Evolutionary conservation across 2,888 invertebrate species (phyloP), one percentile per base, ranked within the genome.

Genomic region (Ornithoptera priamus): DNA sequence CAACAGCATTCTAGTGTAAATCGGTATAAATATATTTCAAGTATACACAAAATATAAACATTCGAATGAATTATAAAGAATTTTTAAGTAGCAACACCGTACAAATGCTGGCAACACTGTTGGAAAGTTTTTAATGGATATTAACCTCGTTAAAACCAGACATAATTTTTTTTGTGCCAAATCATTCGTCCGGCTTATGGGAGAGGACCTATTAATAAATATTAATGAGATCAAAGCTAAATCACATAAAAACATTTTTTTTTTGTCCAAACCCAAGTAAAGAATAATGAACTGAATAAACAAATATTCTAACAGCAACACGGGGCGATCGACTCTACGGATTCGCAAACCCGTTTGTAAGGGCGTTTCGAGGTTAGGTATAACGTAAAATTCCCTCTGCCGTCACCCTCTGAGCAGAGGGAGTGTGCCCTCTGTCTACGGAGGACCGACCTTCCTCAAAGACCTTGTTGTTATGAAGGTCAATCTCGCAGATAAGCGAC

Each of bases 281-380:
- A 71, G 75, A 74, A 71, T 75, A 74, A 72, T 74, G 75, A 76
- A 76, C 74, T 58, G 60, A 68, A 57, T 62, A 69, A 70, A 69
- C 24, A 72, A 66, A 68, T 59, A 39, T 56, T 30, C 62, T 72
- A 73, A 72, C 71, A 73, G 74, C 72, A 72, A 73, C 72, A 74
- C 72, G 72, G 73, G 72, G 65, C 71, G 65, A 60, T 22, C 42
- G 69, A 22, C 69, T 65, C 63, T 62, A 71, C 63, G 72, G 75
- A 75, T 76, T 76, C 74, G 67, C 74, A 75, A 79, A 77, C 79
- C 77, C 75, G 78, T 79, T 78, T 75, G 75, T 75, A 77, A 89
- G 89, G 89, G 77, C 88, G 87, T 88, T 87, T 89, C 83, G 88
- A 90, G 89, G 90, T 90, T 86, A 84, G 75, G 78, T 83, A 84